Evolutionary conservation across 2,888 invertebrate species (phyloP).

Genomic region (Drosophila meridiana): DNA sequence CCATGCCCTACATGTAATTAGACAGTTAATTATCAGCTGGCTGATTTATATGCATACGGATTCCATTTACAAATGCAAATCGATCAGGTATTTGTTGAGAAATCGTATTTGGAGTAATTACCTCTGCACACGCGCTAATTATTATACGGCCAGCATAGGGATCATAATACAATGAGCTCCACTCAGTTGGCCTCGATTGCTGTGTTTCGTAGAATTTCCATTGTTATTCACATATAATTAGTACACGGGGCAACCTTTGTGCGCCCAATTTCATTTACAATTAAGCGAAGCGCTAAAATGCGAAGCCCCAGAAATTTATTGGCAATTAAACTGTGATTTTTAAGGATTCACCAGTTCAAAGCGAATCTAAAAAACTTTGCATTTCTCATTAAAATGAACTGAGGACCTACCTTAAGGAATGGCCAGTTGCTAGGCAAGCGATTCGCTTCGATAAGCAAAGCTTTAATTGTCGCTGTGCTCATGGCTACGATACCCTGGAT

Average conservation of each 20-base stretch:
- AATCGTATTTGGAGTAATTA: constrained; percentile 1
- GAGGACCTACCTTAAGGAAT: constrained; percentile 25
- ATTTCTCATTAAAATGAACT: constrained; percentile 58
- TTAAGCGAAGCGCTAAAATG: constrained; percentile 17
- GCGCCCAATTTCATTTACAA: background rate
- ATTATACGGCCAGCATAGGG: background rate
- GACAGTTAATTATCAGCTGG: constrained; percentile 32
- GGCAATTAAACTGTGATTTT: constrained; percentile 27
- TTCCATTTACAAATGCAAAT: constrained; percentile 6
- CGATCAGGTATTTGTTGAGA: background rate
- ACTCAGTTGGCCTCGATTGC: background rate
- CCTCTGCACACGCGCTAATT: background rate
- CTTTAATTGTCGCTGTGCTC: constrained; percentile 4
- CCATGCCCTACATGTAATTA: constrained; percentile 18
- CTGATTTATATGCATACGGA: background rate
- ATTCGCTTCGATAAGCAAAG: constrained; percentile 20
- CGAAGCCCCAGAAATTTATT: constrained; percentile 3
- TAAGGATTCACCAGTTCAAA: constrained; percentile 23
- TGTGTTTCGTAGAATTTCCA: background rate
- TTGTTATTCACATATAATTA: background rate
- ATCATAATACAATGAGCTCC: background rate
- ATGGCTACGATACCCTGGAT: constrained; percentile 35
- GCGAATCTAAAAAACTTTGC: constrained; percentile 46
- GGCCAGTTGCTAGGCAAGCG: constrained; percentile 37
- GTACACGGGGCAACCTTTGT: constrained; percentile 2